phyloP scores from a whole-genome alignment of 2,797 vertebrate species.

The Silurus lanzhouensis region DNA sequence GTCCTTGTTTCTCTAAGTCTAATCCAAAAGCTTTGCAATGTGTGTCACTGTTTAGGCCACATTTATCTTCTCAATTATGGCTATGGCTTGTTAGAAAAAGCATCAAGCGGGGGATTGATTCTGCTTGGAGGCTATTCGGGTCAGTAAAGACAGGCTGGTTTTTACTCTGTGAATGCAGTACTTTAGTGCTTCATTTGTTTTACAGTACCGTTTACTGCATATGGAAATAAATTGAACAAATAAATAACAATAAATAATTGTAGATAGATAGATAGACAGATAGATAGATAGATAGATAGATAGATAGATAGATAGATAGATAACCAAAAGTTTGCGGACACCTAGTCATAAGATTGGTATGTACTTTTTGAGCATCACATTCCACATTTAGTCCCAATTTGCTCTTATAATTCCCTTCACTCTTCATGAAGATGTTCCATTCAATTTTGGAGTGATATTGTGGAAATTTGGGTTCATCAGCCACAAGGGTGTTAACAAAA shows the following conservation, averaged over 20 bases:
- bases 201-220: not conserved
- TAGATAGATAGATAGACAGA: not conserved
- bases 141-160: not conserved
- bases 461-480: no score
- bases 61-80: slow-evolving; percentile 33
- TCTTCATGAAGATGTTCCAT: no score
- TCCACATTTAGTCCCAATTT: no score
- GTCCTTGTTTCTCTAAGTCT: not conserved
- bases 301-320: not conserved
- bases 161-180: not conserved
- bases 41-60: slow-evolving; percentile 1
- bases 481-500: no score
- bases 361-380: no score
- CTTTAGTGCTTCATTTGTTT: not conserved
- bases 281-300: not conserved
- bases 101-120: slow-evolving; percentile 19
- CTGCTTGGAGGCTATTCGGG: not conserved
- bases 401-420: no score
- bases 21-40: slow-evolving; percentile 2
- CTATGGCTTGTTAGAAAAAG: slow-evolving; percentile 7
- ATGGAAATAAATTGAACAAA: not conserved
- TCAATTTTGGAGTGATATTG: no score
- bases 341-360: no score
- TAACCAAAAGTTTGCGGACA: no score
- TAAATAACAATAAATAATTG: not conserved